Evolutionary conservation across 2,888 invertebrate genomes (phyloP), one percentile per base, ranked within the genome.

Genomic region (Ptychoptera contaminata): DNA sequence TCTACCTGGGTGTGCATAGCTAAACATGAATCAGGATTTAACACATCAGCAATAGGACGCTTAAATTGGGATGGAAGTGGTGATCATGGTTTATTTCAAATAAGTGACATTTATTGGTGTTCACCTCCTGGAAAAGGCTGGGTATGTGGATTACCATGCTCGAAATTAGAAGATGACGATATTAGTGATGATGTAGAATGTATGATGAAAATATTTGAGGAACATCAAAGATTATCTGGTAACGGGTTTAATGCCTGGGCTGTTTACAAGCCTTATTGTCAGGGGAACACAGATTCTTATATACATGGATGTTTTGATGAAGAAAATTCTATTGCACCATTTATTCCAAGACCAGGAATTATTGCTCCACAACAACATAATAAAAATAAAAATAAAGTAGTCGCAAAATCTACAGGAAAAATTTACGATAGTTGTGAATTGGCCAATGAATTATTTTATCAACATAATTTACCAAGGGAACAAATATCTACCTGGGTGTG

Each of bases 21-120:
- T 2, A 70, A 70, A 54, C 72, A 77, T 60, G 80, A 80, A 59
- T 79, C 79, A 1, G 68, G 71, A 15, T 74, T 72, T 57, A 73
- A 80, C 57, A 79, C 80, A 6, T 67, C 73, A 1, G 77, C 77
- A 1, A 56, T 68, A 14, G 71, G 72, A 8, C 61, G 58, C 8
- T 49, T 60, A 16, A 69, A 67, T 52, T 77, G 77, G 1, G 68
- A 68, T 48, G 64, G 67, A 49, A 75, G 74, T 49, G 71, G 72
- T 9, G 81, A 82, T 62, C 79, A 82, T 58, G 82, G 82, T 8
- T 58, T 82, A 37, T 76, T 82, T 56, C 82, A 83, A 63, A 81
- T 83, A 52, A 80, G 79, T 58, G 75, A 81, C 58, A 63, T 75
- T 42, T 82, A 71, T 58, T 82, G 82, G 82, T 82, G 81, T 56